These are phyloP conservation scores for Helobdella robusta DNA, from an alignment of 2,888 invertebrate species.

Conservation along the genomic window DNA sequence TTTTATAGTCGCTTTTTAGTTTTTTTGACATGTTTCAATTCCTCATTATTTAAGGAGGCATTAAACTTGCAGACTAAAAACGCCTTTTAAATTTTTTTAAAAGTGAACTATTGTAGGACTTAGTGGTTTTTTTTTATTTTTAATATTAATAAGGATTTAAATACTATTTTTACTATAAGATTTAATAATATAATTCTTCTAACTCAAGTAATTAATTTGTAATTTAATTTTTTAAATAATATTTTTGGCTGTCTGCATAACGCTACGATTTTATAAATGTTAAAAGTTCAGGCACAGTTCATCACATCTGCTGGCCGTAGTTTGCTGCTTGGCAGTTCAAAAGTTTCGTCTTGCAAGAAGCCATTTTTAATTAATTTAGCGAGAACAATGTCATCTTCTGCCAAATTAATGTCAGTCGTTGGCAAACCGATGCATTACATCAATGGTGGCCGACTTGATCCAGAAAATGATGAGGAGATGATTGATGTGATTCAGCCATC, in stretches of 20 bases:
- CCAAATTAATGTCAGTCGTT: background rate
- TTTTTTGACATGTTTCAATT: no score
- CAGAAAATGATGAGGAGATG: background rate
- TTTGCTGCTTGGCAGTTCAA: no score
- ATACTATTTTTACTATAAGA: no score
- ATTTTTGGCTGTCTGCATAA: conserved; percentile 11
- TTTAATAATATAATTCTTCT: no score
- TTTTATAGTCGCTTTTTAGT: no score
- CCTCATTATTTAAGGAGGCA: no score
- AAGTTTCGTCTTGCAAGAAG: background rate
- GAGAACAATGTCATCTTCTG: conserved; percentile 7
- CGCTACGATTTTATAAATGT: background rate
- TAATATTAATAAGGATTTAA: no score
- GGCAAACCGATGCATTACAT: conserved; percentile 4
- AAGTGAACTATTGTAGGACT: background rate
- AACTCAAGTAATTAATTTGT: no score
- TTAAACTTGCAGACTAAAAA: no score
- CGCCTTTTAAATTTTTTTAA: no score
- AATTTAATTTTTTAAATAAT: conserved; percentile 19
- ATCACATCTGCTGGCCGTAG: no score
- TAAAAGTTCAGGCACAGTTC: no score
- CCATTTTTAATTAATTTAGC: background rate
- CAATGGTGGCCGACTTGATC: background rate
- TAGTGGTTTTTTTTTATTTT: background rate
- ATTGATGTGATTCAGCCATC: background rate